Base-by-base conservation (phyloP, 2,113 vertebrate genomes). In the Oryzias melastigma region DNA sequence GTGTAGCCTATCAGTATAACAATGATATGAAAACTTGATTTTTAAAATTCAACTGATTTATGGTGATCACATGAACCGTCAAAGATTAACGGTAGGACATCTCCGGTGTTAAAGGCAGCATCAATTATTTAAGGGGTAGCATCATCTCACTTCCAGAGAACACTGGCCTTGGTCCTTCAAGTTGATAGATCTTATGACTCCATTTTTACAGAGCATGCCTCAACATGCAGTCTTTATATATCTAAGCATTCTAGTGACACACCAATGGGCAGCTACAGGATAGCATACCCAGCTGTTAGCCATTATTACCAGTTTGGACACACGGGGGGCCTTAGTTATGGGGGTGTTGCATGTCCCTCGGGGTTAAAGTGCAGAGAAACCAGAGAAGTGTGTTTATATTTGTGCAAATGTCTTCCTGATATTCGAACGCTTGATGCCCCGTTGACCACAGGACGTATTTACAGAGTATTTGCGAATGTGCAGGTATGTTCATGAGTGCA, bases 281-380 rank as follows among this genome's bases (percentile, higher is more conserved):
- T 77, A 74, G 68, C 65, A 48, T 71, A 60, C 76, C 77, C 88
- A 90, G 90, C 88, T 91, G 89, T 87, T 88, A 80, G 71, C 77
- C 77, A 88, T 90, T 91, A 90, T 85, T 78, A 75, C 76, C 35
- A 62, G 63, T 62, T 53, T 54, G 80, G 74, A 84, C 71, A 68
- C 63, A 60, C 50, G 43, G 64, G 71, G 71, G 75, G 65, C 72
- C 78, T 85, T 71, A 80, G 7, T 78, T 70, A 52, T 41, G 7
- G 27, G 67, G 75, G 79, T 86, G 74, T 85, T 81, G 81, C 74
- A 62, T 85, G 71, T 84, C 81, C 63, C 65, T 59, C 5, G 58
- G 64, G 67, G 65, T 59, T 60, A 64, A 65, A 10, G 68, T 68
- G 75, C 51, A 43, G 52, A 66, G 86, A 86, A 90, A 90, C 69